Evolutionary conservation across 2,888 invertebrate genomes (phyloP).

Genomic region (Epirrhoe tristata): DNA sequence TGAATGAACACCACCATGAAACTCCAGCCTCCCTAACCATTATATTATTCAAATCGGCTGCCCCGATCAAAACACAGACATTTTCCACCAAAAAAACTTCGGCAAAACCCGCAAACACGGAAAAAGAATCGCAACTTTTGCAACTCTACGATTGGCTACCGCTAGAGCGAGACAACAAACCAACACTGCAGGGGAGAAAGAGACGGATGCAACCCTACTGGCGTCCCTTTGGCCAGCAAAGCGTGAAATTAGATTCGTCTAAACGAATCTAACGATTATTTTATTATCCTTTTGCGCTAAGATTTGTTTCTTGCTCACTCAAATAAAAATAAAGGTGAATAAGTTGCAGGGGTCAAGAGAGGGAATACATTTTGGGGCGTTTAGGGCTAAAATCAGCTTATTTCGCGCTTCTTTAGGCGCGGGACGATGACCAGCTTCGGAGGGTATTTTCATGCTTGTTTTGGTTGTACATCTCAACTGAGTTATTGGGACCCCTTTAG

Average conservation of each 20-base stretch:
- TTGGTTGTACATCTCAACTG: slow-evolving; percentile 33
- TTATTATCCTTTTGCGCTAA: slow-evolving; percentile 85
- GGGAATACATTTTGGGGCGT: slow-evolving; percentile 75
- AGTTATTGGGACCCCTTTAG: slow-evolving; percentile 31
- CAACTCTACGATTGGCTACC: slow-evolving; percentile 69
- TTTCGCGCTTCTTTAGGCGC: slow-evolving; percentile 77
- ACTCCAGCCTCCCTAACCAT: slow-evolving; percentile 8
- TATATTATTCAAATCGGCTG: slow-evolving; percentile 27
- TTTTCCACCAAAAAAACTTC: slow-evolving; percentile 50
- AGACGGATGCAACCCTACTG: slow-evolving; percentile 60
- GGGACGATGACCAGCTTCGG: slow-evolving; percentile 24
- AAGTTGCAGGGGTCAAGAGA: slow-evolving; percentile 80
- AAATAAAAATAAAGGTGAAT: slow-evolving; percentile 86
- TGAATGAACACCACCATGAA: slow-evolving; percentile 8
- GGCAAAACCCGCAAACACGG: slow-evolving; percentile 71
- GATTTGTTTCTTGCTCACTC: slow-evolving; percentile 86
- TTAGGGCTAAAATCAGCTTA: slow-evolving; percentile 78
- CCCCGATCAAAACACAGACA: slow-evolving; percentile 34
- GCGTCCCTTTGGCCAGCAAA: slow-evolving; percentile 81
- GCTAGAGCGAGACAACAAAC: slow-evolving; percentile 55
- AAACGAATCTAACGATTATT: slow-evolving; percentile 86
- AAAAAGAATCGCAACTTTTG: slow-evolving; percentile 68
- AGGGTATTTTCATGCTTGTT: slow-evolving; percentile 41
- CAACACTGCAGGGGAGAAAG: slow-evolving; percentile 48
- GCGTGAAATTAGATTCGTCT: slow-evolving; percentile 85